Conservation (phyloP, 2,797 vertebrate genomes). For the Paratrypauchen microcephalus region DNA sequence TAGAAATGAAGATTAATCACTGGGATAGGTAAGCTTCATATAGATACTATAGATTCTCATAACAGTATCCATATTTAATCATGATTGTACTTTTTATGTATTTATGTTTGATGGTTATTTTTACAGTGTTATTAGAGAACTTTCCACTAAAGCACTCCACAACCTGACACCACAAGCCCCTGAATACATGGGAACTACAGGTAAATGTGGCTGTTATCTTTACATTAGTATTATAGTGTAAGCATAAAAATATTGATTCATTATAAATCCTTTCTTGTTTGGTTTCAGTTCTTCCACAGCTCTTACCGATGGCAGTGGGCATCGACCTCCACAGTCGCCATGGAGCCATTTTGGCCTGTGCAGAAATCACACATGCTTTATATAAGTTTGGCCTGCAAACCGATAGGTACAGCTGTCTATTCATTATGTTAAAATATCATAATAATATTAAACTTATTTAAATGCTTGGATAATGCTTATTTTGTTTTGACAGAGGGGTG, state of each 20-base stretch:
- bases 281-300: constrained; percentile 84
- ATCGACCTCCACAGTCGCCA: constrained; percentile 88
- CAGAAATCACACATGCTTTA: constrained; percentile 87
- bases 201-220: constrained; percentile 68
- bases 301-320: constrained; percentile 83
- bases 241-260: not conserved
- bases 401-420: constrained; percentile 78
- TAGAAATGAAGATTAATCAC: constrained; percentile 89
- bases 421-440: not conserved
- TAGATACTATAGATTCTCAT: not conserved
- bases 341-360: constrained; percentile 90
- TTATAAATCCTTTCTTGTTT: not conserved
- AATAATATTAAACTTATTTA: not conserved
- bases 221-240: not conserved
- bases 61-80: not conserved
- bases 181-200: constrained; percentile 83
- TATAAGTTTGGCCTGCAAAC: constrained; percentile 78
- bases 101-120: constrained; percentile 5
- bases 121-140: constrained; percentile 85
- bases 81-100: not conserved
- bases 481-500: constrained; percentile 70
- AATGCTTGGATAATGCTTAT: not conserved
- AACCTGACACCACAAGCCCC: constrained; percentile 86
- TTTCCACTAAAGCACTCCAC: constrained; percentile 86
- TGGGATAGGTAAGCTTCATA: constrained; percentile 85